Percentiles rank a stretch among this genome's conserved stretches.
These are phyloP conservation scores for Ceratina calcarata DNA, from an alignment of 1,140 invertebrate species.

Conservation along the genomic window DNA sequence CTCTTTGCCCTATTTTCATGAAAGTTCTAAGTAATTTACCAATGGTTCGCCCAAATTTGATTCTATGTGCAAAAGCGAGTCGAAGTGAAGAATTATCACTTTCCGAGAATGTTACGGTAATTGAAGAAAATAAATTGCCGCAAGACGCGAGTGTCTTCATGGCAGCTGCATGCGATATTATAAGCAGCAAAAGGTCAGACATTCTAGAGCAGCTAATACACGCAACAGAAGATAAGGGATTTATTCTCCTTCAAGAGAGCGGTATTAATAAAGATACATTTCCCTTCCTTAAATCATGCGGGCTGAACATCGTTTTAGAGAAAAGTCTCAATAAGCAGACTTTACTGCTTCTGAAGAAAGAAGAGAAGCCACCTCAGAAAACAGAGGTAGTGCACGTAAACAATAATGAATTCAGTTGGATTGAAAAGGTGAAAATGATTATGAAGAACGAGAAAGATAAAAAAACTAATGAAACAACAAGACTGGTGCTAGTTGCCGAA, in stretches of 20 bases:
- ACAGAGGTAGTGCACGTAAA: too few species aligned
- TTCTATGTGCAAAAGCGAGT: slow-evolving; percentile 70
- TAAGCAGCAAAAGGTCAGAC: slow-evolving; percentile 49
- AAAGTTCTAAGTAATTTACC: slow-evolving; percentile 83
- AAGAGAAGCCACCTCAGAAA: too few species aligned
- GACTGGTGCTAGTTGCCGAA: too few species aligned
- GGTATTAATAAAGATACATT: slow-evolving; percentile 43
- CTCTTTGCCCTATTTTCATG: slow-evolving; percentile 81
- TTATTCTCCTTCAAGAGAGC: slow-evolving; percentile 79
- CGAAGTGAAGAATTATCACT: slow-evolving; percentile 80
- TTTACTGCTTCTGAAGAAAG: too few species aligned
- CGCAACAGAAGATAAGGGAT: slow-evolving; percentile 77
- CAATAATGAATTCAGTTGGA: too few species aligned
- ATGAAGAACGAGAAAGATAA: too few species aligned
- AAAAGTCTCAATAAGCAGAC: too few species aligned
- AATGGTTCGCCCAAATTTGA: slow-evolving; percentile 83
- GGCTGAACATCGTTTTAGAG: too few species aligned
- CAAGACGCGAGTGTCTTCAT: slow-evolving; percentile 82
- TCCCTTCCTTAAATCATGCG: too few species aligned
- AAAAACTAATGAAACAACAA: too few species aligned
- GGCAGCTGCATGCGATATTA: slow-evolving; percentile 76
- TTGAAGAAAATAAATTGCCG: slow-evolving; percentile 83
- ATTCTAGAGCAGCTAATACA: slow-evolving; percentile 67
- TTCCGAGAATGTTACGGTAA: slow-evolving; percentile 79
- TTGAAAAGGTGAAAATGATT: too few species aligned